Percentiles rank a stretch among this genome's conserved stretches.
Evolutionary conservation across 1,140 invertebrate genomes (phyloP).

Genomic region (Diachasma alloeum): DNA sequence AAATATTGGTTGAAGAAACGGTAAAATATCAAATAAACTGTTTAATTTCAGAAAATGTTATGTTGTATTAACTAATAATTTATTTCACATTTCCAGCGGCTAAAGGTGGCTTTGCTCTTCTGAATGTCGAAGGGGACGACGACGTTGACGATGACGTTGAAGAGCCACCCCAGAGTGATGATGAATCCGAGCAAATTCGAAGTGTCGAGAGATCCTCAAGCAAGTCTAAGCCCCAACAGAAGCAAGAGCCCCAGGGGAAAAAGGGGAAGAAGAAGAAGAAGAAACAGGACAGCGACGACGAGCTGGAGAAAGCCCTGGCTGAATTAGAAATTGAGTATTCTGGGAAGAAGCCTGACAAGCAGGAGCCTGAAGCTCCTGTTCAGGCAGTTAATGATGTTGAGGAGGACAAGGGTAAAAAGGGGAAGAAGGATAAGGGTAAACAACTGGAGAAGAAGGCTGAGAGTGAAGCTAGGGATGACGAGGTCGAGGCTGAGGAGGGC

Average conservation of each 20-base stretch:
- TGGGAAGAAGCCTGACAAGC: conserved; percentile 54
- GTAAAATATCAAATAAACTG: no score
- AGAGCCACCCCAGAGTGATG: conserved; percentile 56
- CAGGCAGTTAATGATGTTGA: conserved; percentile 16
- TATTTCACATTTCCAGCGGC: conserved; percentile 15
- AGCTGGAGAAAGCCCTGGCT: conserved; percentile 84
- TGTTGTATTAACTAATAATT: not conserved
- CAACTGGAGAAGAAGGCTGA: conserved; percentile 50
- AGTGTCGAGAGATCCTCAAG: conserved; percentile 63
- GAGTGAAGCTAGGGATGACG: conserved; percentile 57
- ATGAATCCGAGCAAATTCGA: conserved; percentile 63
- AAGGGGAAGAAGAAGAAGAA: conserved; percentile 67
- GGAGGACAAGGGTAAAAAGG: conserved; percentile 58
- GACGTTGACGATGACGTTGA: conserved; percentile 50
- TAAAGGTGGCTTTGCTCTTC: conserved; percentile 70
- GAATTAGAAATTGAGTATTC: conserved; percentile 82
- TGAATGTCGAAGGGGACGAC: conserved; percentile 69
- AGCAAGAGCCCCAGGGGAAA: conserved; percentile 49
- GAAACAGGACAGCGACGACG: conserved; percentile 84
- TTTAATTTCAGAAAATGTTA: no score
- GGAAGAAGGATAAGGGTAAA: conserved; percentile 52
- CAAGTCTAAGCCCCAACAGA: conserved; percentile 60
- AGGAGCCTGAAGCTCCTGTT: conserved; percentile 43
- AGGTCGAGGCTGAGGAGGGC: conserved; percentile 62
- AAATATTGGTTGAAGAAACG: no score